phyloP scores from a whole-genome alignment of 2,113 vertebrate genomes.

The Lepidothrix coronata region DNA sequence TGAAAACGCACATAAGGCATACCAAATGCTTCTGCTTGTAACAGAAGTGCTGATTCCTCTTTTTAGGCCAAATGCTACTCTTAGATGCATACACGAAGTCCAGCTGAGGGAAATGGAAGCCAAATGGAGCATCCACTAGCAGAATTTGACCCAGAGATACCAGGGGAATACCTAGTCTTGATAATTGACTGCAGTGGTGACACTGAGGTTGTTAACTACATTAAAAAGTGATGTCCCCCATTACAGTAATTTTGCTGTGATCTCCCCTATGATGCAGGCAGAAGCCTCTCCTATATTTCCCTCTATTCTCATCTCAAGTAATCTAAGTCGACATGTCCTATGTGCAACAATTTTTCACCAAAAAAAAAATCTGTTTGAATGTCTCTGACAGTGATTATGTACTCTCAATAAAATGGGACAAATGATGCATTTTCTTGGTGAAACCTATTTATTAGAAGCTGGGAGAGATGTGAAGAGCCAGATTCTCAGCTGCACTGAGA shows the following conservation, averaged over 20 bases:
- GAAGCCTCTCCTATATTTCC: background rate
- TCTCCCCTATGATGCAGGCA: background rate
- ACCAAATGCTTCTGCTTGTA: background rate
- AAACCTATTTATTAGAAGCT: constrained; percentile 10
- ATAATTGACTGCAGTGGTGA: background rate
- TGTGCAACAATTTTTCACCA: background rate
- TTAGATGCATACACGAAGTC: background rate
- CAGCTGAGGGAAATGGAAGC: background rate
- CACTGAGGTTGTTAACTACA: background rate
- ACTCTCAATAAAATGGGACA: background rate
- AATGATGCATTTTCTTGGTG: background rate
- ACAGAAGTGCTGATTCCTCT: background rate
- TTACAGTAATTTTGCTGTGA: background rate
- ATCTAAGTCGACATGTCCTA: background rate
- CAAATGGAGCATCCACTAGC: background rate
- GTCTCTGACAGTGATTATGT: background rate
- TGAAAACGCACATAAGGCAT: background rate
- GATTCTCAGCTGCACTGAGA: constrained; percentile 29
- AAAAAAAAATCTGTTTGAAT: background rate
- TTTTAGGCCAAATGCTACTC: background rate
- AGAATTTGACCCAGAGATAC: background rate
- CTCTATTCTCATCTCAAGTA: background rate
- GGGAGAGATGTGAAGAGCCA: background rate
- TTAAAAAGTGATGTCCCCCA: background rate
- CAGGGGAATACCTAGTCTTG: background rate